Conservation (phyloP, 2,888 invertebrate genomes). For the Ophion costatus region DNA sequence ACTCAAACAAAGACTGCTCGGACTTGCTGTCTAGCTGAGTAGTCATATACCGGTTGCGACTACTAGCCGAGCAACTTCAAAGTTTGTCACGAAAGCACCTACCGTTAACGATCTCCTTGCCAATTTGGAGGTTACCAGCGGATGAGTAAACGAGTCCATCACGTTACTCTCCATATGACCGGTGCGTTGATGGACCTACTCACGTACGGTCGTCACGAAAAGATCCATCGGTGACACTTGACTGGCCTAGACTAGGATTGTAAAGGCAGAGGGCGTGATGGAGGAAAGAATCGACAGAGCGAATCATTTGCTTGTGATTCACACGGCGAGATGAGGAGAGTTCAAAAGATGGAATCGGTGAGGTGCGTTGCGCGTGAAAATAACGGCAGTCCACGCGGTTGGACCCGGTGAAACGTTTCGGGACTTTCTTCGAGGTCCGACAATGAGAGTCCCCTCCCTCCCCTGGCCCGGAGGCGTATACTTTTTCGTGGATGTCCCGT, state of each 20-base stretch:
- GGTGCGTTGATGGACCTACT: no score
- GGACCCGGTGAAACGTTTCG: slow-evolving; percentile 50
- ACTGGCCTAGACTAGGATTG: no score
- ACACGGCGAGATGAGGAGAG: background rate
- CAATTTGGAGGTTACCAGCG: background rate
- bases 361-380: slow-evolving; percentile 30
- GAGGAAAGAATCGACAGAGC: background rate
- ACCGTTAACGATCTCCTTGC: background rate
- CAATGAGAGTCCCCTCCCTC: background rate
- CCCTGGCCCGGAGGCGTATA: background rate
- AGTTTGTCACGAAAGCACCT: no score
- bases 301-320: slow-evolving; percentile 23
- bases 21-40: background rate
- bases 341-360: slow-evolving; percentile 50
- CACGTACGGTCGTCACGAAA: no score
- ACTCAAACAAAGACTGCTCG: background rate
- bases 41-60: no score
- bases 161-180: background rate
- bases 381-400: slow-evolving; percentile 60
- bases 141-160: background rate
- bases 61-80: no score
- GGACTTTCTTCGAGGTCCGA: slow-evolving; percentile 55
- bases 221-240: no score
- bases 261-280: background rate
- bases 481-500: slow-evolving; percentile 41